Percentiles rank a stretch among this genome's conserved stretches.
phyloP scores from a whole-genome alignment of 2,797 vertebrate genomes.

The Pipistrellus pygmaeus region DNA sequence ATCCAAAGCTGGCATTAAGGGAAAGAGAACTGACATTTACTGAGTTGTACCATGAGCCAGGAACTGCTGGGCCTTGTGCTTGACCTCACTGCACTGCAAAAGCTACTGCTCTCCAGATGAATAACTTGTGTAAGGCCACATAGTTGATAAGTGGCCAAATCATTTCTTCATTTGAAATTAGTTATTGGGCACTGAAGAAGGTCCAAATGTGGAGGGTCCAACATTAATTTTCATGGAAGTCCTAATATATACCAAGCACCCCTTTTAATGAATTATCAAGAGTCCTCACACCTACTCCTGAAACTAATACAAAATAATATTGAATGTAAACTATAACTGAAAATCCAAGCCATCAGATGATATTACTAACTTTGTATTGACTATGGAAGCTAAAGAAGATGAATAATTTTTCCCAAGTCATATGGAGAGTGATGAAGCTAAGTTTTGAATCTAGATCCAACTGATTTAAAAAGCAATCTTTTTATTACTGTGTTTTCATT shows the following conservation, averaged over 20 bases:
- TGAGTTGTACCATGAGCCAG: background rate
- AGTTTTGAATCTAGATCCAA: conserved; percentile 7
- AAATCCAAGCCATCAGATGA: background rate
- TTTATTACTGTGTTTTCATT: background rate
- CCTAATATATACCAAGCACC: background rate
- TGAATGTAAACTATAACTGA: background rate
- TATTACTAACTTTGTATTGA: background rate
- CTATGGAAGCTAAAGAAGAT: background rate
- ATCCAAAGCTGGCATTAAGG: background rate
- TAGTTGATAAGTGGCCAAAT: background rate
- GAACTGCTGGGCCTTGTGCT: background rate
- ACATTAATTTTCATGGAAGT: background rate
- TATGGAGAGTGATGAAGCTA: background rate
- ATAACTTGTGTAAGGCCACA: background rate
- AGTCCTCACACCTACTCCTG: background rate
- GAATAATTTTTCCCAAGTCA: background rate
- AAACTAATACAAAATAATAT: background rate
- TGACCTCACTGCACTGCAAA: background rate
- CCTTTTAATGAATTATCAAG: background rate
- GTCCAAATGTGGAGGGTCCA: background rate
- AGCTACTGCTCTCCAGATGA: background rate
- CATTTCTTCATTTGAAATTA: conserved; percentile 23
- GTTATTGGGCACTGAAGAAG: background rate
- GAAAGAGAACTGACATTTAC: background rate
- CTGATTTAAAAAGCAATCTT: conserved; percentile 9